Percentiles rank a stretch among this genome's conserved stretches.
Evolutionary conservation across 2,113 vertebrate genomes (phyloP).

Genomic region (Rhegmatorhina hoffmannsi): DNA sequence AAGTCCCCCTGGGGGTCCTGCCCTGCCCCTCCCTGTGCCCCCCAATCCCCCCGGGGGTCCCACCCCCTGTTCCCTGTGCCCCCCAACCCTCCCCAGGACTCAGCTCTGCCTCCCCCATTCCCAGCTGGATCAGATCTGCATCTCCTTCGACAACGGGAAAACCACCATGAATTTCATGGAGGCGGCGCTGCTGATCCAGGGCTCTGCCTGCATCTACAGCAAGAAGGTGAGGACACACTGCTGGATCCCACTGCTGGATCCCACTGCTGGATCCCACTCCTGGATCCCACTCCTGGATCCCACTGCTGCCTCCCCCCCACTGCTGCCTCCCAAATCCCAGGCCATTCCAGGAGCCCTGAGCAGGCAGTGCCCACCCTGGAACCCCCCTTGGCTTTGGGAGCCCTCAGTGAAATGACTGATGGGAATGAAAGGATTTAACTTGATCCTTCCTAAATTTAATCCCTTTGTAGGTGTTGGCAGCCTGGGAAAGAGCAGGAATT

Average conservation of each 20-base stretch:
- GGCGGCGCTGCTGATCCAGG: constrained; percentile 91
- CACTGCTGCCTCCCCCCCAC: too few relatives aligned
- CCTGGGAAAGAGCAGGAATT: background rate
- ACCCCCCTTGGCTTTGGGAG: background rate
- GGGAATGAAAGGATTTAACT: rapidly evolving
- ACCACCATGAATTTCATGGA: constrained; percentile 92
- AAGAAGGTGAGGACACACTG: constrained; percentile 86
- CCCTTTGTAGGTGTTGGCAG: rapidly evolving
- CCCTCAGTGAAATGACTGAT: rapidly evolving
- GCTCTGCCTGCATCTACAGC: constrained; percentile 91
- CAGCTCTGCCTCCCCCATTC: rapidly evolving
- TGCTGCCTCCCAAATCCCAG: too few relatives aligned
- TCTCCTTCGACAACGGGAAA: constrained; percentile 91
- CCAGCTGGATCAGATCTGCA: constrained; percentile 90
- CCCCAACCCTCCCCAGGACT: rapidly evolving
- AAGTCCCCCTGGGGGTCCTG: too few relatives aligned
- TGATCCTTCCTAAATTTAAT: rapidly evolving
- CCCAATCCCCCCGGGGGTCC: too few relatives aligned
- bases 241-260: too few relatives aligned
- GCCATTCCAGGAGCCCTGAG: rapidly evolving
- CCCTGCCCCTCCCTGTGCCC: too few relatives aligned
- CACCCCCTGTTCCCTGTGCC: too few relatives aligned
- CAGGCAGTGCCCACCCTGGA: rapidly evolving
- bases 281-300: too few relatives aligned
- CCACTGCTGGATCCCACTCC: too few relatives aligned